These are phyloP conservation scores for Calidris pugnax DNA, from an alignment of 2,113 vertebrate species.

Conservation along the genomic window DNA sequence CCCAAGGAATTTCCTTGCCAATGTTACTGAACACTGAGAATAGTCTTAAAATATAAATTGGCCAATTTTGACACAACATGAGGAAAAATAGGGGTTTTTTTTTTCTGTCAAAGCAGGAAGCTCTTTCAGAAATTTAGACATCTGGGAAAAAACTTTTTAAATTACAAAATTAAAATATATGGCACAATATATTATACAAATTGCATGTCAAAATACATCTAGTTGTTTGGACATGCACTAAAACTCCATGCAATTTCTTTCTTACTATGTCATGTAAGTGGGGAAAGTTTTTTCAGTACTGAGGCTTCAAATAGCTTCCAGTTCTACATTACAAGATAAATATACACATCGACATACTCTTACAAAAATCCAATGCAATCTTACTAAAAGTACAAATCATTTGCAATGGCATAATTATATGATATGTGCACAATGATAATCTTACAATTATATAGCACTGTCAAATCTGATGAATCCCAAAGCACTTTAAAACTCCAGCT, in stretches of 20 bases:
- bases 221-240: background rate
- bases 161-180: background rate
- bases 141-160: background rate
- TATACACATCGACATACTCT: background rate
- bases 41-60: background rate
- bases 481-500: background rate
- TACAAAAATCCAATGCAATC: background rate
- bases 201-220: background rate
- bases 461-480: background rate
- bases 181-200: background rate
- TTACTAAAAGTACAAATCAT: background rate
- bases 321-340: background rate
- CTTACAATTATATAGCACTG: background rate
- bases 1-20: background rate
- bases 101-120: background rate
- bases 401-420: background rate
- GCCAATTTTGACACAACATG: background rate
- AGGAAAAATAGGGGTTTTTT: background rate
- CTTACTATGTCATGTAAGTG: background rate
- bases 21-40: background rate
- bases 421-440: background rate
- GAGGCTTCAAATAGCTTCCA: background rate
- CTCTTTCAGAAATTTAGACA: background rate
- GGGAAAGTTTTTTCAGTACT: background rate
- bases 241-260: background rate